Percentiles rank a stretch among this genome's conserved stretches.
Conservation (phyloP, 2,113 vertebrate genomes). For the Xiphophorus hellerii region DNA sequence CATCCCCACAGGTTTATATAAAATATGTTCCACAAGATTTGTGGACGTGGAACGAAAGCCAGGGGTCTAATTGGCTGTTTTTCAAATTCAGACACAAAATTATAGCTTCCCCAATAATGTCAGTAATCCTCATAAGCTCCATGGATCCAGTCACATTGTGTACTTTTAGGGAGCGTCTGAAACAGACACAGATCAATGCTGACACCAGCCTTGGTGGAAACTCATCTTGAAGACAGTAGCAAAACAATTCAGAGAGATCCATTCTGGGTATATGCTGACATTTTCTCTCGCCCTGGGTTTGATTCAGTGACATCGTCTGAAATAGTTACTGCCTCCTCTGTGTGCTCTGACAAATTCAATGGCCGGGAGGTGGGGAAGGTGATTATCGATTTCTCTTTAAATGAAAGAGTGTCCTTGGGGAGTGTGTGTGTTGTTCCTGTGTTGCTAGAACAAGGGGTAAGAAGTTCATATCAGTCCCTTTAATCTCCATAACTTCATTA, state of each 20-base stretch:
- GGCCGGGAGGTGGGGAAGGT: constrained; percentile 6
- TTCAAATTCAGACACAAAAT: not conserved
- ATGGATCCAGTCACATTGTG: not conserved
- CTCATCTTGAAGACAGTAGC: not conserved
- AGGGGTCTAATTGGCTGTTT: not conserved
- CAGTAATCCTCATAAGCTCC: not conserved
- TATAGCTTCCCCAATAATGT: not conserved
- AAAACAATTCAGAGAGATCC: not conserved
- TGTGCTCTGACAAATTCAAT: constrained; percentile 26
- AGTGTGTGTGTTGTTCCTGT: constrained; percentile 31
- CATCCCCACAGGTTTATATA: not conserved
- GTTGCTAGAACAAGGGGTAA: constrained; percentile 15
- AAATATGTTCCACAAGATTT: not conserved
- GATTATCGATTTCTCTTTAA: constrained; percentile 56
- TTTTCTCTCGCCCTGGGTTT: constrained; percentile 19
- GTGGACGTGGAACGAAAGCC: not conserved
- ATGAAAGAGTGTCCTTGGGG: constrained; percentile 34
- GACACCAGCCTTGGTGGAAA: constrained; percentile 3
- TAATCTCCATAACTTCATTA: constrained; percentile 54
- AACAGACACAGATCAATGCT: constrained; percentile 9
- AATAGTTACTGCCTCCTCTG: constrained; percentile 11
- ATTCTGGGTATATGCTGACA: not conserved
- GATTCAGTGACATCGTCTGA: constrained; percentile 28
- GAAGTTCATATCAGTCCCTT: constrained; percentile 48
- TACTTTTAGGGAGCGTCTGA: not conserved